phyloP scores from a whole-genome alignment of 2,888 invertebrate species.

The Allophyes oxyacanthae region DNA sequence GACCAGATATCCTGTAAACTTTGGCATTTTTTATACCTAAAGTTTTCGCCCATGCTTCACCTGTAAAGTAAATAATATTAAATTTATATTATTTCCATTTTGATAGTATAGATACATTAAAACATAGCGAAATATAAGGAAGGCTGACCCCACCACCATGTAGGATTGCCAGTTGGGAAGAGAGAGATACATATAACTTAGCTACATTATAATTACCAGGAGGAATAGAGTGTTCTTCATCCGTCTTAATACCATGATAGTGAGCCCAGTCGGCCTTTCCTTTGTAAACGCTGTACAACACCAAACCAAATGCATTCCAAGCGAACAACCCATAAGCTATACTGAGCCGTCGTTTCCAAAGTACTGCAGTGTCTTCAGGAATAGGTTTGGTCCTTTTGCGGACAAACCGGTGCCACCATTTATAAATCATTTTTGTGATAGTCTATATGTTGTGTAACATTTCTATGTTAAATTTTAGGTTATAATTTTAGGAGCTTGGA shows the following conservation, averaged over 20 bases:
- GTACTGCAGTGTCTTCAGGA: slow-evolving; percentile 82
- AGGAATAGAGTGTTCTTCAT: slow-evolving; percentile 87
- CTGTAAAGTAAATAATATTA: slow-evolving; percentile 74
- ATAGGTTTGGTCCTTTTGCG: slow-evolving; percentile 82
- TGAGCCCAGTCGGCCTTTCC: slow-evolving; percentile 92
- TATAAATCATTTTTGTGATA: slow-evolving; percentile 64
- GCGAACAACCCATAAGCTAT: slow-evolving; percentile 91
- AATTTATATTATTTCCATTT: too few relatives aligned
- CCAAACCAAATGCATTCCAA: slow-evolving; percentile 92
- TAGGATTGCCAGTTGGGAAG: too few relatives aligned
- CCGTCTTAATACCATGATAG: slow-evolving; percentile 90
- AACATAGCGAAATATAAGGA: too few relatives aligned
- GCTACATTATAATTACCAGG: slow-evolving; percentile 82
- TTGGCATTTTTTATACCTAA: slow-evolving; percentile 89
- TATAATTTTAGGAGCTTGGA: not conserved
- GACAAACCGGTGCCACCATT: slow-evolving; percentile 82
- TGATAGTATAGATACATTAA: too few relatives aligned
- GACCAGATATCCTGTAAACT: slow-evolving; percentile 88
- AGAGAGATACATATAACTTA: not conserved
- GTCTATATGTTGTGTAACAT: slow-evolving; percentile 20
- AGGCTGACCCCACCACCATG: too few relatives aligned
- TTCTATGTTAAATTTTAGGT: slow-evolving; percentile 17
- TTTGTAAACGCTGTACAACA: slow-evolving; percentile 88
- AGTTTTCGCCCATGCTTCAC: slow-evolving; percentile 87
- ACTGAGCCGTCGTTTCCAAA: slow-evolving; percentile 91